These are phyloP conservation scores for Prolemur simus DNA, from an alignment of 2,113 vertebrate species.

Conservation along the genomic window DNA sequence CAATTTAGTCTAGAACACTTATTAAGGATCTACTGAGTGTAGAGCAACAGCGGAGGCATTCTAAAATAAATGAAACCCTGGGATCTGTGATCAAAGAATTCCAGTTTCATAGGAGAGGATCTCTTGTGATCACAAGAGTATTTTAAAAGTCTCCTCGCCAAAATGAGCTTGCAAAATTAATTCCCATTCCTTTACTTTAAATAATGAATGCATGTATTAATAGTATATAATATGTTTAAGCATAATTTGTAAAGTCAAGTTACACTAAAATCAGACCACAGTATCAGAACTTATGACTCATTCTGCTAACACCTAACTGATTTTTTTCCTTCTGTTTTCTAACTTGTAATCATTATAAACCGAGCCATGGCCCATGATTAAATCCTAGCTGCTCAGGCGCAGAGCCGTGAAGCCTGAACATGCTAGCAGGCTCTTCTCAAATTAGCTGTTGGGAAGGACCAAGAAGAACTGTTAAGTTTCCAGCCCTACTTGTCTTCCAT, in stretches of 20 bases:
- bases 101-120: neutral
- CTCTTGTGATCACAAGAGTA: neutral
- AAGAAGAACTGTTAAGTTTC: neutral
- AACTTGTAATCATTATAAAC: slow-evolving; percentile 24
- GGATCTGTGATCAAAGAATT: neutral
- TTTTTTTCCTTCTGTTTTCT: neutral
- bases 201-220: neutral
- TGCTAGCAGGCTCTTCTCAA: neutral
- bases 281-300: slow-evolving; percentile 12
- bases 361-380: neutral
- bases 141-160: neutral
- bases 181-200: neutral
- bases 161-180: slow-evolving; percentile 1
- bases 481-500: neutral
- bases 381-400: neutral
- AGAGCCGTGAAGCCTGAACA: neutral
- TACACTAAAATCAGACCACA: neutral
- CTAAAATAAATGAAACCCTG: neutral
- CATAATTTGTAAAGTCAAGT: slow-evolving; percentile 11
- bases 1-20: neutral
- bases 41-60: rapidly evolving
- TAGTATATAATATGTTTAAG: neutral
- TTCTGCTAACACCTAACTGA: slow-evolving; percentile 9
- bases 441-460: neutral
- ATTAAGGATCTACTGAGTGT: neutral